phyloP scores from a whole-genome alignment of 2,888 invertebrate genomes.

The Nymphalis c-album region DNA sequence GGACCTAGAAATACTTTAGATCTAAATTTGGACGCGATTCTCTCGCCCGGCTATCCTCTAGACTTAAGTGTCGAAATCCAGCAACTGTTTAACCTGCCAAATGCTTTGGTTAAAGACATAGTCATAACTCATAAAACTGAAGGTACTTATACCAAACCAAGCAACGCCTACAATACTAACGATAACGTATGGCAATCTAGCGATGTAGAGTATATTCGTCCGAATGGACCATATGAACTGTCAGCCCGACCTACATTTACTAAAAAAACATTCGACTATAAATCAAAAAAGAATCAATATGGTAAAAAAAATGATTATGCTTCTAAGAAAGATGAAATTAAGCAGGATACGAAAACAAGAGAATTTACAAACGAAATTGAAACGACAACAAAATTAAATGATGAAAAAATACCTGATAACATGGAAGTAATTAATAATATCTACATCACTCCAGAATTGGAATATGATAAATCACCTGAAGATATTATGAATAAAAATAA shows the following conservation, averaged over 20 bases:
- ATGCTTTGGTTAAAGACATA: slow-evolving; percentile 64
- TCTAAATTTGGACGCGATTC: slow-evolving; percentile 61
- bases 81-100: slow-evolving; percentile 63
- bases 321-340: slow-evolving; percentile 36
- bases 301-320: slow-evolving; percentile 44
- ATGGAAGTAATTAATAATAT: slow-evolving; percentile 29
- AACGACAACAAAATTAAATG: slow-evolving; percentile 7
- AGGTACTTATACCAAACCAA: slow-evolving; percentile 34
- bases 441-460: slow-evolving; percentile 26
- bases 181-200: slow-evolving; percentile 35
- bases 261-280: slow-evolving; percentile 48
- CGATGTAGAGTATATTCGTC: slow-evolving; percentile 33
- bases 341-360: slow-evolving; percentile 18
- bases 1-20: slow-evolving; percentile 62
- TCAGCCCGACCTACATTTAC: slow-evolving; percentile 40
- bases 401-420: slow-evolving; percentile 22
- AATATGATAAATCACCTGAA: slow-evolving; percentile 10
- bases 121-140: slow-evolving; percentile 57
- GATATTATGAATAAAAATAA: slow-evolving; percentile 11
- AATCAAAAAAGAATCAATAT: slow-evolving; percentile 47
- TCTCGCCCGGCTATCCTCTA: slow-evolving; percentile 86
- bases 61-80: slow-evolving; percentile 83
- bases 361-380: slow-evolving; percentile 16
- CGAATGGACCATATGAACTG: slow-evolving; percentile 29
- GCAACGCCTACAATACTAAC: slow-evolving; percentile 37